phyloP scores from a whole-genome alignment of 2,888 invertebrate species.

The Acrobasis consociella region DNA sequence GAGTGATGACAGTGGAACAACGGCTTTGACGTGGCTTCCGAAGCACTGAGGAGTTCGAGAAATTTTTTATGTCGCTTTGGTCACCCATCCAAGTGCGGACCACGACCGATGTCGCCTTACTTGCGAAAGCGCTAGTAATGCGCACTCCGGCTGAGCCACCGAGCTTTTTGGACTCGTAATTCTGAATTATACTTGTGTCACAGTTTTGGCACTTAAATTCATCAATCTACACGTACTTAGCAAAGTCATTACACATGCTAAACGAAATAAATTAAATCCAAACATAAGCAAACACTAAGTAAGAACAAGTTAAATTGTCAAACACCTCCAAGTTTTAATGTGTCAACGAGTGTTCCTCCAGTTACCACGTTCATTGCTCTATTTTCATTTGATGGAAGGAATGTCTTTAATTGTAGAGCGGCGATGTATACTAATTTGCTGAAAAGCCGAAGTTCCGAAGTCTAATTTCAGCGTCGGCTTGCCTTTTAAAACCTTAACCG shows the following conservation, averaged over 20 bases:
- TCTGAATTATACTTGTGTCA: too few relatives aligned
- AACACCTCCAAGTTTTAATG: slow-evolving; percentile 20
- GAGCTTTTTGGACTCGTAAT: too few relatives aligned
- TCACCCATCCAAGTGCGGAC: too few relatives aligned
- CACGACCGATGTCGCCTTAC: too few relatives aligned
- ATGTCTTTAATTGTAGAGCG: slow-evolving; percentile 18
- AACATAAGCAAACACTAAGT: slow-evolving; percentile 15
- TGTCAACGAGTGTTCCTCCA: slow-evolving; percentile 7
- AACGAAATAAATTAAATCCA: slow-evolving; percentile 13
- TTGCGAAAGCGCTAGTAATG: too few relatives aligned
- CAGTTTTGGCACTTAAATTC: neutral
- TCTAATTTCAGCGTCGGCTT: slow-evolving; percentile 18
- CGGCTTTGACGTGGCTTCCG: too few relatives aligned
- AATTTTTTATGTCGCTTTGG: too few relatives aligned
- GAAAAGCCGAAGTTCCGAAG: slow-evolving; percentile 7
- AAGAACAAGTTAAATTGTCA: slow-evolving; percentile 18
- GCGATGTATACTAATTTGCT: slow-evolving; percentile 19
- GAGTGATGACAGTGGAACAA: too few relatives aligned
- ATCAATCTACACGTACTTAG: neutral
- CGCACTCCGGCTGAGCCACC: too few relatives aligned
- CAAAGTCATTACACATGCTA: neutral
- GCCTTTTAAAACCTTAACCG: slow-evolving; percentile 19
- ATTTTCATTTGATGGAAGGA: slow-evolving; percentile 10
- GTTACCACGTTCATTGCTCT: slow-evolving; percentile 18
- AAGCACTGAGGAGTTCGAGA: too few relatives aligned